These are phyloP conservation scores for Dermochelys coriacea DNA, from an alignment of 2,797 vertebrate species.

Conservation along the genomic window DNA sequence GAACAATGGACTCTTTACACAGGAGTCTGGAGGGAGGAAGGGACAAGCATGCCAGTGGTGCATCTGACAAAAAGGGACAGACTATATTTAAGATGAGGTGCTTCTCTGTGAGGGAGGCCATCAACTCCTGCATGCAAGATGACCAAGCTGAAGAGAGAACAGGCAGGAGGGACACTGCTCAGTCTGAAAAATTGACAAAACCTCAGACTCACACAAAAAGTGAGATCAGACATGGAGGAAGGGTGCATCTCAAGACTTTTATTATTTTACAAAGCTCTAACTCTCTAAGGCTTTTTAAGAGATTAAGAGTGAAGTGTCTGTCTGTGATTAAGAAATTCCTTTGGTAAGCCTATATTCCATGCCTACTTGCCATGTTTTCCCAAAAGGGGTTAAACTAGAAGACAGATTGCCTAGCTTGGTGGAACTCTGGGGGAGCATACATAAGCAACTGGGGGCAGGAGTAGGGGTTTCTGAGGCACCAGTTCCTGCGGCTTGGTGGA, in stretches of 20 bases:
- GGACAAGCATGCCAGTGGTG: neutral
- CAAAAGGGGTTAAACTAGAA: neutral
- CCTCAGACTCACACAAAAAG: neutral
- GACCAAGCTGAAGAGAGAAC: neutral
- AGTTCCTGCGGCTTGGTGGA: neutral
- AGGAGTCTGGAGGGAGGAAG: neutral
- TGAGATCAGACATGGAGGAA: neutral
- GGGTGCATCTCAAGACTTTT: neutral
- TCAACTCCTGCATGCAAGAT: neutral
- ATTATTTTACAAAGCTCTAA: neutral
- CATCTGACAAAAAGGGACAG: neutral
- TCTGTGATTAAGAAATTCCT: neutral
- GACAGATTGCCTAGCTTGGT: neutral
- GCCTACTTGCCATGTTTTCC: neutral
- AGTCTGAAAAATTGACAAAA: rapidly evolving
- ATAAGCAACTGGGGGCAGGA: neutral
- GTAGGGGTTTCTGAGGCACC: neutral
- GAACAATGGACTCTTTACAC: rapidly evolving
- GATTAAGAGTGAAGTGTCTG: neutral
- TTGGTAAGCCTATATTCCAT: neutral
- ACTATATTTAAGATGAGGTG: neutral
- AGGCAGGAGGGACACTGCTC: neutral
- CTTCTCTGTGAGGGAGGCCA: neutral
- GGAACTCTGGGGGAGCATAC: neutral
- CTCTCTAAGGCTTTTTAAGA: neutral